phyloP scores from a whole-genome alignment of 2,888 invertebrate species.

The Torymus aiolomorphi region DNA sequence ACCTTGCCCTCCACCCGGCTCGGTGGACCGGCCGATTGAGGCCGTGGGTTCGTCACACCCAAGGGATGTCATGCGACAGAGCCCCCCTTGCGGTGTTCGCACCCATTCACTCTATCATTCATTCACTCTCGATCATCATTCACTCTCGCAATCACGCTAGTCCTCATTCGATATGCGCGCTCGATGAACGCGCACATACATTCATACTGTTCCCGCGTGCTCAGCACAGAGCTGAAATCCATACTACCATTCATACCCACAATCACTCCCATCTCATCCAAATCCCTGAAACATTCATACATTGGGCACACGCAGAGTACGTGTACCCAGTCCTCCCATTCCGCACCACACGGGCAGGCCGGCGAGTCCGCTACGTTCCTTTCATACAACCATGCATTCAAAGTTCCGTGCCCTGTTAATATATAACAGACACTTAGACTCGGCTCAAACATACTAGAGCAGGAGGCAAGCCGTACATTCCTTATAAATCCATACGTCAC shows the following conservation, averaged over 20 bases:
- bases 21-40: conserved; percentile 1
- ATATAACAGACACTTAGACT: conserved; percentile 25
- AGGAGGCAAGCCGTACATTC: conserved; percentile 4
- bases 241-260: background rate
- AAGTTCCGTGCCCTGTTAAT: conserved; percentile 40
- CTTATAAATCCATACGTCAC: conserved; percentile 33
- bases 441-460: background rate
- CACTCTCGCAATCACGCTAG: background rate
- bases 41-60: conserved; percentile 18
- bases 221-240: background rate
- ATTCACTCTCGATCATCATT: background rate
- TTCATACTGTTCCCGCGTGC: too few species aligned
- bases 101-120: too few species aligned
- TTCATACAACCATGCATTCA: conserved; percentile 21
- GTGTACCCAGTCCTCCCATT: conserved; percentile 18
- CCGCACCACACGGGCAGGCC: conserved; percentile 25
- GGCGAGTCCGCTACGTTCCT: background rate
- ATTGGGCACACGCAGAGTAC: conserved; percentile 24
- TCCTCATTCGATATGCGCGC: background rate
- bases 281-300: conserved; percentile 17
- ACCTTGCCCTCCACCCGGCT: conserved; percentile 8
- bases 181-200: background rate
- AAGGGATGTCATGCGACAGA: background rate
- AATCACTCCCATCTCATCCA: conserved; percentile 10
- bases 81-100: conserved; percentile 23